Evolutionary conservation across 2,797 vertebrate genomes (phyloP).

Genomic region (Sebastes umbrosus): DNA sequence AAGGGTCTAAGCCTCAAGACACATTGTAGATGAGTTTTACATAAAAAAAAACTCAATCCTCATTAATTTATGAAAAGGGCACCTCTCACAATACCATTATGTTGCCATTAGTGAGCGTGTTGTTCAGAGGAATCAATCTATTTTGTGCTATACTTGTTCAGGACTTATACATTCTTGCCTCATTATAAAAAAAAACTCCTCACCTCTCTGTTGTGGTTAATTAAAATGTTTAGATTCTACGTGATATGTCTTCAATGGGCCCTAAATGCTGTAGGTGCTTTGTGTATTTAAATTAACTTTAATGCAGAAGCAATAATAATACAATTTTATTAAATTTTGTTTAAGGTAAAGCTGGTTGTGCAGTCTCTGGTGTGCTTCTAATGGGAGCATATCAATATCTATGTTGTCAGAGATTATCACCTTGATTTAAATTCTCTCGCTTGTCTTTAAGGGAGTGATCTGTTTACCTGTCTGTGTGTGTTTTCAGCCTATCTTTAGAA

Average conservation of each 20-base stretch:
- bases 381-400: background rate
- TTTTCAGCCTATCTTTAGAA: slow-evolving; percentile 28
- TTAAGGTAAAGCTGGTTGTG: background rate
- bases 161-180: background rate
- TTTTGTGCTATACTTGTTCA: slow-evolving; percentile 15
- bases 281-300: background rate
- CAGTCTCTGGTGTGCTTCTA: background rate
- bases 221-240: slow-evolving; percentile 18
- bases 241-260: background rate
- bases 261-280: background rate
- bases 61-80: slow-evolving; percentile 74
- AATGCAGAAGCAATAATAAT: background rate
- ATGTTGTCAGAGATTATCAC: slow-evolving; percentile 3
- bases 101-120: slow-evolving; percentile 36
- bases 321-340: background rate
- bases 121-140: slow-evolving; percentile 23
- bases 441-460: slow-evolving; percentile 8
- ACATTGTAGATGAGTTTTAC: slow-evolving; percentile 54
- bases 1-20: slow-evolving; percentile 44
- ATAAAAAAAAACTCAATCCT: slow-evolving; percentile 44
- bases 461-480: slow-evolving; percentile 21
- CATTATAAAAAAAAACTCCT: slow-evolving; percentile 15
- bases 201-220: background rate
- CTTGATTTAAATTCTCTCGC: slow-evolving; percentile 4
- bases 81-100: slow-evolving; percentile 45